These are phyloP conservation scores for Dendrolimus punctatus DNA, from an alignment of 1,140 invertebrate species.

Conservation along the genomic window DNA sequence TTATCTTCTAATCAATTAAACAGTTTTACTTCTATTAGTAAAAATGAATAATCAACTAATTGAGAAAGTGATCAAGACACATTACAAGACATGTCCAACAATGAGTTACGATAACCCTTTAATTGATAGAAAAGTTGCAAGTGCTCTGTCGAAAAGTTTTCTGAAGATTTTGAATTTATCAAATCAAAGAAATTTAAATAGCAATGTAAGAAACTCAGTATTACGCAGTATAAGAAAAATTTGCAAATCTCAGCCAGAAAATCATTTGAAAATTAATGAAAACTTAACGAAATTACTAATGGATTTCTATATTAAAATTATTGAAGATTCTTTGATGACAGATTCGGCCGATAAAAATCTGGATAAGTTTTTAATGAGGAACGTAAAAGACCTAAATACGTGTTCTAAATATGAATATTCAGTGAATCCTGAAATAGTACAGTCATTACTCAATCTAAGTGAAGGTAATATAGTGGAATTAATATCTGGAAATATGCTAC, in stretches of 20 bases:
- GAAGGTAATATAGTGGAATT: constrained; percentile 19
- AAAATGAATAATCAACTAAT: constrained; percentile 50
- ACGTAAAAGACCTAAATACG: constrained; percentile 25
- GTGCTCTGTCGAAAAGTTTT: constrained; percentile 41
- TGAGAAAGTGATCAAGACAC: constrained; percentile 36
- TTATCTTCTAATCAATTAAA: not conserved
- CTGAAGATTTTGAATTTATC: constrained; percentile 39
- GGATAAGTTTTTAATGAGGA: constrained; percentile 40
- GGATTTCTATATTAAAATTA: constrained; percentile 25
- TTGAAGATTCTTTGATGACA: constrained; percentile 3
- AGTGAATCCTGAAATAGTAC: constrained; percentile 41
- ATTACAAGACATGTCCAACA: constrained; percentile 31
- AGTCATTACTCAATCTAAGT: constrained; percentile 48
- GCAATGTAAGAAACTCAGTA: constrained; percentile 29
- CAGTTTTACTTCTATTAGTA: not conserved
- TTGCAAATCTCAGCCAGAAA: constrained; percentile 32
- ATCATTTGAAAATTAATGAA: constrained; percentile 37
- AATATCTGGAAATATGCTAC: constrained; percentile 30
- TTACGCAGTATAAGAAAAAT: constrained; percentile 41
- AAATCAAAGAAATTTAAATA: constrained; percentile 26
- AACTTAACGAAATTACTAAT: constrained; percentile 27
- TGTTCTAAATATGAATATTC: constrained; percentile 10
- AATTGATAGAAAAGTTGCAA: constrained; percentile 42
- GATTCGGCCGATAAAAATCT: constrained; percentile 23
- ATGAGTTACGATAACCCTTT: constrained; percentile 39